These are phyloP conservation scores for Anguilla marmorata DNA, from an alignment of 2,797 vertebrate genomes.

Conservation along the genomic window DNA sequence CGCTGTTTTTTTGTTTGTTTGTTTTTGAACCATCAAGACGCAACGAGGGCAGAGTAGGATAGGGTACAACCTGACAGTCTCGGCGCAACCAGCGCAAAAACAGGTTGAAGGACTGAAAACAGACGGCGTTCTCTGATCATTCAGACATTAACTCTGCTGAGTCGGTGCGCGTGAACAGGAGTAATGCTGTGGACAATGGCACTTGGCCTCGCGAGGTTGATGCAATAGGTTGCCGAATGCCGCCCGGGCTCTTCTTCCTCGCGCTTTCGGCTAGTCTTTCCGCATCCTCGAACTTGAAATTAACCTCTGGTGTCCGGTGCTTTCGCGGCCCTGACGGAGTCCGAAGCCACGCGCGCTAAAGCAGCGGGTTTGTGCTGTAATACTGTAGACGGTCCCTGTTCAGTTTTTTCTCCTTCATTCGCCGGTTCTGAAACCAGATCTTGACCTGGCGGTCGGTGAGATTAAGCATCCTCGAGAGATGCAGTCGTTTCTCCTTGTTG, in stretches of 20 bases:
- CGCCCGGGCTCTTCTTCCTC: conserved; percentile 35
- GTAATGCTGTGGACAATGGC: conserved; percentile 11
- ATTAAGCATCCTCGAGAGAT: conserved; percentile 96
- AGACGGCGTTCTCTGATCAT: conserved; percentile 49
- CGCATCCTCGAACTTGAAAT: conserved; percentile 75
- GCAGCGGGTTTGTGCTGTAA: conserved; percentile 92
- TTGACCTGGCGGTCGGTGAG: conserved; percentile 98
- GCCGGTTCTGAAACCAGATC: conserved; percentile 99
- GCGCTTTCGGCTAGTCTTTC: conserved; percentile 48
- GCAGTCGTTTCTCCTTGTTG: conserved; percentile 98
- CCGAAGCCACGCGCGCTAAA: conserved; percentile 62
- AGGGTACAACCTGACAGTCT: conserved; percentile 40
- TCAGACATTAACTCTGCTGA: conserved; percentile 51
- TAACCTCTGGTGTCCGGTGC: conserved; percentile 40
- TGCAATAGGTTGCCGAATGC: conserved; percentile 43
- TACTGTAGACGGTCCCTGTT: conserved; percentile 99
- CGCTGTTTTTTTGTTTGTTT: conserved; percentile 57
- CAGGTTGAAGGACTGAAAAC: conserved; percentile 42
- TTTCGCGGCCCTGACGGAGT: conserved; percentile 23
- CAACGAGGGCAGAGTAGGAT: conserved; percentile 47
- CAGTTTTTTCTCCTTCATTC: conserved; percentile 99
- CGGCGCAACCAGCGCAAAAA: conserved; percentile 33
- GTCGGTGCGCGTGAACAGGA: conserved; percentile 35
- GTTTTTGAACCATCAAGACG: conserved; percentile 68
- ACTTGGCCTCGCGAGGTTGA: conserved; percentile 50